Base-by-base conservation (phyloP, 2,113 vertebrate genomes). In the Phaetusa simplex region DNA sequence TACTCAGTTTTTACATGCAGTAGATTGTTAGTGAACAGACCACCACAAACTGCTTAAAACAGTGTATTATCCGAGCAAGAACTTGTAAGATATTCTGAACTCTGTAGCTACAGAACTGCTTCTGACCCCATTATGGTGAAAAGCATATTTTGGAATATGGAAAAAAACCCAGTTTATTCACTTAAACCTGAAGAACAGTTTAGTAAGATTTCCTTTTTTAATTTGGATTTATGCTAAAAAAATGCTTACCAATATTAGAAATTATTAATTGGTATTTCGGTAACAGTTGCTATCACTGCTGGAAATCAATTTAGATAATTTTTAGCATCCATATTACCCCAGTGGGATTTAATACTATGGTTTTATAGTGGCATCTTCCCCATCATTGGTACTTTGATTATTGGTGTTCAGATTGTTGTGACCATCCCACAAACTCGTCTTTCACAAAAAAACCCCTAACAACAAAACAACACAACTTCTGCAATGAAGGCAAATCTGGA, bases 11-110 rank as follows among this genome's bases (percentile, higher is more conserved):
- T 91, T 12, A 91, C 93, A 82, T 95, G 91, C 96, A 96, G 73
- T 66, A 95, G 62, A 94, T 96, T 93, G 85, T 90, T 77, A 73
- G 71, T 93, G 82, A 94, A 91, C 89, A 97, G 95, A 88, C 83
- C 94, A 95, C 78, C 74, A 94, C 91, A 96, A 96, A 86, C 67
- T 94, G 84, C 78, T 96, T 77, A 22, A 30, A 87, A 61, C 17
- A n/a, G n/a, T 9, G 22, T 14, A 58, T 77, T 79, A 52, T 43
- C 73, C 24, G 27, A 92, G 49, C 76, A 82, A 86, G 43, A 72
- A 20, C 72, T 86, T 74, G 16, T 26, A 55, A 92, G 42, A 81
- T 58, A 70, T 34, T 82, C 52, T 67, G 45, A 85, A 69, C 40
- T 88, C 79, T 65, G 36, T 26, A 89, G 49, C 66, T 87, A 45